Conservation (phyloP, 2,888 invertebrate species). For the Nowickia ferox region DNA sequence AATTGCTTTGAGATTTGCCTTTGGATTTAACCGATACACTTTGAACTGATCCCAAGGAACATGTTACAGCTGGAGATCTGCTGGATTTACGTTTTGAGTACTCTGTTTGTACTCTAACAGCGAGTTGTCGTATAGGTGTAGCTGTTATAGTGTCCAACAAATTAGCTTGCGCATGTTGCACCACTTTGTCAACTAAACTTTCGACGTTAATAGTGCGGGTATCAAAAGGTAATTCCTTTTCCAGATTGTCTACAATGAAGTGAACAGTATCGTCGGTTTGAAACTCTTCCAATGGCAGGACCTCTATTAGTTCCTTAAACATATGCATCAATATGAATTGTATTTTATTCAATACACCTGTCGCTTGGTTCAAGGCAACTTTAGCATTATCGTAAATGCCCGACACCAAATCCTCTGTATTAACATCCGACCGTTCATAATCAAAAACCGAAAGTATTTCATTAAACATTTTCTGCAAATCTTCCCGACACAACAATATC, state of each 20-base stretch:
- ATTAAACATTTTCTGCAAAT: conserved; percentile 78
- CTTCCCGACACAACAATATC: conserved; percentile 77
- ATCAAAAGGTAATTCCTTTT: conserved; percentile 77
- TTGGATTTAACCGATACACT: conserved; percentile 69
- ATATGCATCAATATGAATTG: conserved; percentile 78
- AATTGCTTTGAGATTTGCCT: conserved; percentile 36
- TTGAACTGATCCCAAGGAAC: conserved; percentile 66
- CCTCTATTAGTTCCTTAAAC: conserved; percentile 78
- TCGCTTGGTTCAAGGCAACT: conserved; percentile 73
- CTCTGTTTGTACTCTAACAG: conserved; percentile 75
- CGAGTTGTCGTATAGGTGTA: conserved; percentile 77
- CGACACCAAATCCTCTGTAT: conserved; percentile 78
- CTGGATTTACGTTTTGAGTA: conserved; percentile 71
- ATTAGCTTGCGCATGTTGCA: conserved; percentile 78
- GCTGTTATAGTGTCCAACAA: conserved; percentile 80
- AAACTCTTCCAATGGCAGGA: conserved; percentile 80
- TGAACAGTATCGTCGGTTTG: conserved; percentile 76
- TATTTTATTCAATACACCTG: conserved; percentile 76
- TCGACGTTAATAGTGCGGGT: conserved; percentile 79
- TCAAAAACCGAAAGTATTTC: conserved; percentile 79
- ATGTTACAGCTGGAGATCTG: conserved; percentile 31
- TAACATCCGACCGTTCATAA: conserved; percentile 79
- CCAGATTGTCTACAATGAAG: conserved; percentile 76
- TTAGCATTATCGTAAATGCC: conserved; percentile 79
- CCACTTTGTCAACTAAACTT: conserved; percentile 75